These are phyloP conservation scores for Pheosia gnoma DNA, from an alignment of 2,888 invertebrate genomes.

Conservation along the genomic window DNA sequence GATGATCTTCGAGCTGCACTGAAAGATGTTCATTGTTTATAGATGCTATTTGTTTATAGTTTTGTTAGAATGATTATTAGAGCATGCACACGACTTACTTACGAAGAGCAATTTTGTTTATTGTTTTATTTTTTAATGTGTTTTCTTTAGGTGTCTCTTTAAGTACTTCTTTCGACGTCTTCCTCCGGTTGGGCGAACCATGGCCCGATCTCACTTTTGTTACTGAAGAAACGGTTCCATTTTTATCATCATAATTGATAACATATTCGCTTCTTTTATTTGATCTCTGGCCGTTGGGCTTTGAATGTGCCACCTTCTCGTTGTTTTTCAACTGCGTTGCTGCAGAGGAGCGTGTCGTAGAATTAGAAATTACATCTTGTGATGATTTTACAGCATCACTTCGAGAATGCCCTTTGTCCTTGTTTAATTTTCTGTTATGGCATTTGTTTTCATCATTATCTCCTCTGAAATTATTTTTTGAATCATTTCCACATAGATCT, in stretches of 20 bases:
- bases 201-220: constrained; percentile 65
- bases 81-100: constrained; percentile 77
- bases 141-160: constrained; percentile 59
- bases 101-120: constrained; percentile 72
- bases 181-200: constrained; percentile 58
- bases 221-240: constrained; percentile 76
- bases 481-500: constrained; percentile 1
- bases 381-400: constrained; percentile 36
- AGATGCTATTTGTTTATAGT: constrained; percentile 55
- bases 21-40: constrained; percentile 73
- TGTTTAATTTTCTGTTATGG: constrained; percentile 36
- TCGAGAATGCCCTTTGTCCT: constrained; percentile 32
- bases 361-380: constrained; percentile 34
- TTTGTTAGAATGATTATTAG: constrained; percentile 59
- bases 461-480: not conserved
- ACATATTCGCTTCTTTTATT: constrained; percentile 69
- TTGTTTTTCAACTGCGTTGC: constrained; percentile 23
- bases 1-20: constrained; percentile 73
- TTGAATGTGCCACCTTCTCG: constrained; percentile 39
- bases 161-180: constrained; percentile 49
- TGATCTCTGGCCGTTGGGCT: constrained; percentile 42
- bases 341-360: constrained; percentile 20
- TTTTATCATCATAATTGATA: constrained; percentile 78
- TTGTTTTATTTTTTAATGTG: constrained; percentile 53
- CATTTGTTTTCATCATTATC: constrained; percentile 25